These are phyloP conservation scores for Saccostrea cuccullata DNA, from an alignment of 1,140 invertebrate species.

Conservation along the genomic window DNA sequence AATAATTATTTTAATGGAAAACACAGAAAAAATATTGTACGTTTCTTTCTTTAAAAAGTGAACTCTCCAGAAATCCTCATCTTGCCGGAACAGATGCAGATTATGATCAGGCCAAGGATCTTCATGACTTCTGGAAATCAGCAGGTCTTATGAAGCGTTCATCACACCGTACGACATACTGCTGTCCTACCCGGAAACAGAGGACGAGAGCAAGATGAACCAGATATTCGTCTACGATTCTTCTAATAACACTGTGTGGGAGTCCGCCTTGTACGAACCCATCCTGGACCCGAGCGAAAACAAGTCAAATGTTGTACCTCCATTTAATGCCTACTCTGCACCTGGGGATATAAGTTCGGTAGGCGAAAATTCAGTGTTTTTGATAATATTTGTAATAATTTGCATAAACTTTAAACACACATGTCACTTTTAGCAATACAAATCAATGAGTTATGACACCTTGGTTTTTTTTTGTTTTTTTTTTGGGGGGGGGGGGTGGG, in stretches of 20 bases:
- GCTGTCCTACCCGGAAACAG: constrained; percentile 73
- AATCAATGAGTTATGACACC: too few relatives aligned
- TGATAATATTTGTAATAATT: too few relatives aligned
- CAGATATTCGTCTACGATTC: constrained; percentile 62
- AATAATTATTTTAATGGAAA: neutral
- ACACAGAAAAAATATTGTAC: neutral
- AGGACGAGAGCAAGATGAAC: constrained; percentile 61
- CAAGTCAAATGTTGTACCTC: constrained; percentile 69
- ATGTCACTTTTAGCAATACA: constrained; percentile 65
- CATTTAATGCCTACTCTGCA: constrained; percentile 75
- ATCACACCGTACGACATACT: constrained; percentile 73
- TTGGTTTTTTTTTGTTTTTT: too few relatives aligned
- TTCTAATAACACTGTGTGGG: constrained; percentile 51
- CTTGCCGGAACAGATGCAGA: constrained; percentile 71
- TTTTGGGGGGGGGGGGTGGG: too few relatives aligned
- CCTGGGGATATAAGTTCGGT: constrained; percentile 52
- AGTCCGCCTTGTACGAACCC: constrained; percentile 63
- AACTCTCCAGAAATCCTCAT: constrained; percentile 70
- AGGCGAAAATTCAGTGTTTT: neutral
- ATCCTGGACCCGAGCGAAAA: constrained; percentile 70
- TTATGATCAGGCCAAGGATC: constrained; percentile 62
- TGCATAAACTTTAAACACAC: too few relatives aligned
- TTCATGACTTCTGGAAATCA: constrained; percentile 66
- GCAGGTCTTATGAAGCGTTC: constrained; percentile 67
- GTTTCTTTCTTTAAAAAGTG: constrained; percentile 48